A percentile compares a stretch with the other conserved stretches of the same genome.
These are phyloP conservation scores for Euplagia quadripunctaria DNA, from an alignment of 2,888 invertebrate species.

Conservation along the genomic window DNA sequence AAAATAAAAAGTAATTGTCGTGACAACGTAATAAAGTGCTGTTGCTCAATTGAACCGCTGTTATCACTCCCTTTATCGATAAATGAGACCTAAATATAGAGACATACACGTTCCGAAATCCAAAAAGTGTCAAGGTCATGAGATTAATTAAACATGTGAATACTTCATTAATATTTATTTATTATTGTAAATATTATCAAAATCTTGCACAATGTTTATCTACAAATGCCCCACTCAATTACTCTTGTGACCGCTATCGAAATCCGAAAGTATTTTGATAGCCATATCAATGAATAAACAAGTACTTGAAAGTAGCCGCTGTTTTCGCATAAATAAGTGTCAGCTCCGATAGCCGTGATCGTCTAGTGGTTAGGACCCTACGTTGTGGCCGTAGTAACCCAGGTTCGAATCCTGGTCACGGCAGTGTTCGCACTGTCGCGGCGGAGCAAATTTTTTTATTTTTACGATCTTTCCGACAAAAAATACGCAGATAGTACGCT, in stretches of 20 bases:
- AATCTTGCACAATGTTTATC: not conserved
- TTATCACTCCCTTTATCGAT: not conserved
- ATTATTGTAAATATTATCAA: not conserved
- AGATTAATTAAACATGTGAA: not conserved
- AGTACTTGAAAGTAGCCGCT: constrained; percentile 1
- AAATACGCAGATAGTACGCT: too few species aligned
- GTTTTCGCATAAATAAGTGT: constrained; percentile 43
- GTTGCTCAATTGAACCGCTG: not conserved
- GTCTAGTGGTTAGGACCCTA: constrained; percentile 91
- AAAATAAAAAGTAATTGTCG: too few species aligned
- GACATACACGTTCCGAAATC: not conserved
- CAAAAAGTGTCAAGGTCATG: not conserved
- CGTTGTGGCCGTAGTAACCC: constrained; percentile 92
- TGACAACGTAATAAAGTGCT: not conserved
- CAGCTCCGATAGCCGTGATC: constrained; percentile 88
- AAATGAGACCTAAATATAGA: not conserved
- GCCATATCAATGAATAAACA: not conserved
- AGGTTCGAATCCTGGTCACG: constrained; percentile 90
- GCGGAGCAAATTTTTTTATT: constrained; percentile 32
- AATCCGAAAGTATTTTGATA: not conserved
- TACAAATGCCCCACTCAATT: not conserved
- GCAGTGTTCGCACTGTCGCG: constrained; percentile 59
- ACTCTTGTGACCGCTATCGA: not conserved
- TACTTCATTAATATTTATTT: not conserved
- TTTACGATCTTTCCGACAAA: too few species aligned